Base-by-base conservation (phyloP, 1,140 invertebrate species). In the Drosophila mauritiana region DNA sequence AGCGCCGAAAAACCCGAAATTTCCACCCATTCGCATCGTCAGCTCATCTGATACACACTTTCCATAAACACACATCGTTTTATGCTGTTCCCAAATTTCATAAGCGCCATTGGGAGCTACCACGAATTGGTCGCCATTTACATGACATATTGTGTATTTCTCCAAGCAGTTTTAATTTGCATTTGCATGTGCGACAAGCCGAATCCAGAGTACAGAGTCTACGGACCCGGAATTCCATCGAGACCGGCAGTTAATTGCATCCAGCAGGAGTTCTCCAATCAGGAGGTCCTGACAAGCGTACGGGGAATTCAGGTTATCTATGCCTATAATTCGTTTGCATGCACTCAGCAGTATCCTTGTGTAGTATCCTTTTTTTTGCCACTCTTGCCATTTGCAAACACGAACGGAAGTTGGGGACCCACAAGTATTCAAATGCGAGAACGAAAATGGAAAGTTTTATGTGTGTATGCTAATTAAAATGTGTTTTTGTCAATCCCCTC, bases 401-500 rank as follows among this genome's bases (percentile, higher is more conserved):
- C 27, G 8, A 45, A 45, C 37, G 65, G 37, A 54, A 39, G 49
- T 55, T 31, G 37, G 37, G 34, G 4, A 15, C 36, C 40, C 48
- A 54, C 51, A 77, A 69, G 46, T 56, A 69, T 77, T 69, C 74
- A 77, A 61, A 76, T 69, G 34, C 54, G 36, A 37, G 5, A 13
- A 39, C 13, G 37, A 13, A 39, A 39, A 61, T 20, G 37, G 36
- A 76, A 68, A 59, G 73, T 57, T 67, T 46, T 67, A 67, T 59
- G 62, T 49, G 63, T 76, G 55, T 54, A 76, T 76, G 49, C 73
- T 67, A 76, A 76, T 76, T 76, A 59, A 68, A 76, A 76, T 76
- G 52, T 53, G 54, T 74, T 57, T 53, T 49, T 67, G 55, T 75
- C 67, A 70, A 70, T 70, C 34, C 65, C 46, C 39, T 20, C 39